phyloP scores from a whole-genome alignment of 2,888 invertebrate genomes.

The Drosophila bunnanda region DNA sequence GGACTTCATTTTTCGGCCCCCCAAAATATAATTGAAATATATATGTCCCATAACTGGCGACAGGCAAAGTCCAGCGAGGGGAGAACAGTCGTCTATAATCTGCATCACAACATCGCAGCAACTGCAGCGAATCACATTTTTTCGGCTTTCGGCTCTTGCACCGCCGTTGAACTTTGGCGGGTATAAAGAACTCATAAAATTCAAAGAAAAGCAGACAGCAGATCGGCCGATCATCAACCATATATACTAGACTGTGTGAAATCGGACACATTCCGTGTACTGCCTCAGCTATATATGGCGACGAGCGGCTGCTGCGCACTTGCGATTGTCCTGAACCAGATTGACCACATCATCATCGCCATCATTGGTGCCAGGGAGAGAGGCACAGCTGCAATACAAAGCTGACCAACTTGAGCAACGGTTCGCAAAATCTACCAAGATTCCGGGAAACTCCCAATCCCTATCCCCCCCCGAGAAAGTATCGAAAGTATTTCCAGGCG shows the following conservation, averaged over 20 bases:
- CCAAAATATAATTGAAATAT: neutral
- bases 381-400: slow-evolving; percentile 56
- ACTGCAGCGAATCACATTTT: slow-evolving; percentile 11
- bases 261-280: slow-evolving; percentile 34
- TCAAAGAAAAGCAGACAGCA: slow-evolving; percentile 18
- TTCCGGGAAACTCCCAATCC: neutral
- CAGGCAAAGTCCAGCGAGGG: slow-evolving; percentile 31
- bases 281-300: slow-evolving; percentile 61
- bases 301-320: slow-evolving; percentile 72
- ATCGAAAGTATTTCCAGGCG: slow-evolving; percentile 24
- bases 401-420: slow-evolving; percentile 52
- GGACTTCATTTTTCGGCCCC: neutral
- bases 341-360: slow-evolving; percentile 22
- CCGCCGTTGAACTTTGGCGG: slow-evolving; percentile 32
- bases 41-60: neutral
- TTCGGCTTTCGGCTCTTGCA: slow-evolving; percentile 30
- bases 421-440: neutral
- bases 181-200: slow-evolving; percentile 44
- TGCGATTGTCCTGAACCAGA: slow-evolving; percentile 49
- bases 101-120: neutral
- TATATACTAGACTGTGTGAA: slow-evolving; percentile 33
- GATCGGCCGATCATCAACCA: slow-evolving; percentile 33
- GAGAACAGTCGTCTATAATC: neutral
- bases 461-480: too few species aligned
- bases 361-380: slow-evolving; percentile 50